Conservation (phyloP, 2,113 vertebrate genomes). For the Actenoides hombroni region DNA sequence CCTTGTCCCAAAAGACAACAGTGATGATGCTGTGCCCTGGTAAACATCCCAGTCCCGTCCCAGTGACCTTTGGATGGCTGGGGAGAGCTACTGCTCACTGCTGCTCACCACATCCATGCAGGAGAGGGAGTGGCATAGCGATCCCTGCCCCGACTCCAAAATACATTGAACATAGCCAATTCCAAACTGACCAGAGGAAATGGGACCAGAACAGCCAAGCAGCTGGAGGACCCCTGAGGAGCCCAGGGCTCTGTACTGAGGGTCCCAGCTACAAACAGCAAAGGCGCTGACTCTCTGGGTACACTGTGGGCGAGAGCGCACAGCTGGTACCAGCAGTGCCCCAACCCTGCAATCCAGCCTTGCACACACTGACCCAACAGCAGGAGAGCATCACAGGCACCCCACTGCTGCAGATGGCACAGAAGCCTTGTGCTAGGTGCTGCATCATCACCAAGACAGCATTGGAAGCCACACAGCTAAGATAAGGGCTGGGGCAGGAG, state of each 20-base stretch:
- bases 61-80: neutral
- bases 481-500: neutral
- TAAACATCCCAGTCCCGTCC: neutral
- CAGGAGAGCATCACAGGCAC: neutral
- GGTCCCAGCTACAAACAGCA: neutral
- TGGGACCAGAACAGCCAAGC: neutral
- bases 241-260: neutral
- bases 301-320: neutral
- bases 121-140: neutral
- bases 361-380: fast-evolving
- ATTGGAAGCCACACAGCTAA: neutral
- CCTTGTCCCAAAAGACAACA: neutral
- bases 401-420: neutral
- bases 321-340: neutral
- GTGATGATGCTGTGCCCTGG: neutral
- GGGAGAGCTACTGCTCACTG: neutral
- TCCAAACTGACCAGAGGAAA: neutral
- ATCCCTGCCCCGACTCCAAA: neutral
- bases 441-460: neutral
- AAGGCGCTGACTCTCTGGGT: neutral
- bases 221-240: neutral
- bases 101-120: fast-evolving
- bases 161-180: neutral
- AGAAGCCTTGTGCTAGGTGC: neutral
- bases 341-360: neutral